phyloP scores from a whole-genome alignment of 2,888 invertebrate species.

The Euspilapteryx auroguttella region DNA sequence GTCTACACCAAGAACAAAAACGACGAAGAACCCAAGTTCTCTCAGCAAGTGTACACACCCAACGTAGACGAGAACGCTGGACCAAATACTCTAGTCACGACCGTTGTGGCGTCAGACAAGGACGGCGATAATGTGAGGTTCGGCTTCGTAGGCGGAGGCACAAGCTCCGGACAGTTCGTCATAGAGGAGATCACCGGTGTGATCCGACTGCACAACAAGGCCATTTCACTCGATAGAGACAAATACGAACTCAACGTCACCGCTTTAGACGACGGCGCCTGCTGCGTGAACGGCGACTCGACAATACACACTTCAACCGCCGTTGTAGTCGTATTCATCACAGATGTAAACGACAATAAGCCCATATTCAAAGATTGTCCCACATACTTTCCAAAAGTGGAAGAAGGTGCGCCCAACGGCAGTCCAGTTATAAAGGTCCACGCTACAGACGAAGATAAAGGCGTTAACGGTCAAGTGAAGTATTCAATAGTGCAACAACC shows the following conservation, averaged over 20 bases:
- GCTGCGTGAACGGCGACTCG: slow-evolving; percentile 87
- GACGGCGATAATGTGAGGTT: slow-evolving; percentile 96
- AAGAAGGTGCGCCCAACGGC: slow-evolving; percentile 92
- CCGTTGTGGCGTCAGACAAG: slow-evolving; percentile 95
- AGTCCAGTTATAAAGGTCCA: slow-evolving; percentile 92
- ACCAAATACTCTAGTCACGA: slow-evolving; percentile 92
- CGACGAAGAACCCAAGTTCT: slow-evolving; percentile 96
- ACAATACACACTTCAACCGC: slow-evolving; percentile 93
- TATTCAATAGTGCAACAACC: slow-evolving; percentile 97
- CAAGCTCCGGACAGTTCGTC: slow-evolving; percentile 89
- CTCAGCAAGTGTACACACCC: slow-evolving; percentile 94
- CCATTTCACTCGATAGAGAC: slow-evolving; percentile 85
- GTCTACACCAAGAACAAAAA: slow-evolving; percentile 98
- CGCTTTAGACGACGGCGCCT: slow-evolving; percentile 96
- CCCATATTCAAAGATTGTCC: slow-evolving; percentile 94
- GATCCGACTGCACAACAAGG: slow-evolving; percentile 84
- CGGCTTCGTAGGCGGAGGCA: slow-evolving; percentile 88
- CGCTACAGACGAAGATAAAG: slow-evolving; percentile 95
- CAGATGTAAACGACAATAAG: slow-evolving; percentile 96
- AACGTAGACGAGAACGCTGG: slow-evolving; percentile 96
- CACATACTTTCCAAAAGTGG: slow-evolving; percentile 90
- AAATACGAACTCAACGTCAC: slow-evolving; percentile 97
- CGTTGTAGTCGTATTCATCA: slow-evolving; percentile 94
- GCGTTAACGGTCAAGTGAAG: slow-evolving; percentile 92
- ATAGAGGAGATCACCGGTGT: slow-evolving; percentile 96